Conservation (phyloP, 1,140 invertebrate genomes). For the Oedothorax gibbosus region DNA sequence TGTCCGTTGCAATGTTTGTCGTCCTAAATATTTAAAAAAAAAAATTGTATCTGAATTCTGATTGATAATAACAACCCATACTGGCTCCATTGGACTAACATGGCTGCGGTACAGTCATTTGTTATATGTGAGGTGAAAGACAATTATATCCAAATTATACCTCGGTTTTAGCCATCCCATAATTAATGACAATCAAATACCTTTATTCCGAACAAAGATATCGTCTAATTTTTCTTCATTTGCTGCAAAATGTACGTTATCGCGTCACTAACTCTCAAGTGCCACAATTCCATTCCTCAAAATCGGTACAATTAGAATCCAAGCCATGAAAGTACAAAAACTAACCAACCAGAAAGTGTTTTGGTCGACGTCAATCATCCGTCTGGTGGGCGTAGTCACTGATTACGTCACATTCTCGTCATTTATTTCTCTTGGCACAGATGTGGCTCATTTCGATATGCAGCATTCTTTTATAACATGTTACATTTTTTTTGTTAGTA, state of each 20-base stretch:
- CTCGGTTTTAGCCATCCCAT: not conserved
- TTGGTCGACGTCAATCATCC: conserved; percentile 37
- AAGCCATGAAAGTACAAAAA: conserved; percentile 19
- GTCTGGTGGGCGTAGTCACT: conserved; percentile 13
- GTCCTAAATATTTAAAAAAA: not conserved
- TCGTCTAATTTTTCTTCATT: conserved; percentile 17
- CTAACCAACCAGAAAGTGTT: conserved; percentile 31
- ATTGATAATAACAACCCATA: not conserved
- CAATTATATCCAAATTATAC: too few species aligned
- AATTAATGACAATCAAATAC: not conserved
- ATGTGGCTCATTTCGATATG: conserved; percentile 33
- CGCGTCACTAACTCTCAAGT: conserved; percentile 19
- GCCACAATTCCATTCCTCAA: not conserved
- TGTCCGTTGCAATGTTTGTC: too few species aligned
- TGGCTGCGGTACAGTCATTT: not conserved
- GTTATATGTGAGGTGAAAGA: not conserved
- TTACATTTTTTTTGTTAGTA: too few species aligned
- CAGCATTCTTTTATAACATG: not conserved
- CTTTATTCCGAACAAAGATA: not conserved
- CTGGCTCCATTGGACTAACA: not conserved
- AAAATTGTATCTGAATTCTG: not conserved
- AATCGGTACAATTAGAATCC: conserved; percentile 9
- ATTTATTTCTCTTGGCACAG: not conserved
- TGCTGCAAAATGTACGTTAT: conserved; percentile 17
- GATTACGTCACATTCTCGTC: conserved; percentile 10